A percentile compares a stretch with the other conserved stretches of the same genome.
Conservation (phyloP, 2,888 invertebrate genomes). For the Acleris holmiana region DNA sequence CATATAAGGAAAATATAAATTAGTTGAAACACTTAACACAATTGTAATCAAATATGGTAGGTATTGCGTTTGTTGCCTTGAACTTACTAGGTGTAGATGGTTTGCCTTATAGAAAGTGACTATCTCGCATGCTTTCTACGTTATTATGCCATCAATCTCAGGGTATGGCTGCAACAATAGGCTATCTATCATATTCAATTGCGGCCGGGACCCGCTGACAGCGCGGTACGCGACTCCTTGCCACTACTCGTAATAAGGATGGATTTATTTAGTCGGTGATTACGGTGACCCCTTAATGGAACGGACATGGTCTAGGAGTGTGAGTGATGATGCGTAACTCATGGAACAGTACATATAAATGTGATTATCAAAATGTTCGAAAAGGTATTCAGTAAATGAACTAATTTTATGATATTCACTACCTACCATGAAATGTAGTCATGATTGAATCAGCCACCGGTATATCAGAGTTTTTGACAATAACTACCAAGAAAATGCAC, state of each 20-base stretch:
- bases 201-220: conserved; percentile 44
- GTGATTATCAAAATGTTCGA: too few species aligned
- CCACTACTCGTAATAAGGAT: conserved; percentile 46
- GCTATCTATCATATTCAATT: conserved; percentile 47
- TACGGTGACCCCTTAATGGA: conserved; percentile 42
- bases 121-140: conserved; percentile 41
- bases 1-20: conserved; percentile 7
- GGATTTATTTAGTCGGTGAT: conserved; percentile 48
- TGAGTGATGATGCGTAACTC: conserved; percentile 25
- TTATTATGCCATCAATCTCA: conserved; percentile 45
- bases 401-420: not conserved
- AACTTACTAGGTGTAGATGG: conserved; percentile 6
- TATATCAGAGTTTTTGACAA: conserved; percentile 15
- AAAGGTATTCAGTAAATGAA: too few species aligned
- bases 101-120: conserved; percentile 40
- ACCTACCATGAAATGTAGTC: not conserved
- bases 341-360: not conserved
- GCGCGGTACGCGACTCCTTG: conserved; percentile 44
- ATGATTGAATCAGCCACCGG: not conserved
- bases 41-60: conserved; percentile 12
- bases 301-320: conserved; percentile 31
- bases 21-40: conserved; percentile 1
- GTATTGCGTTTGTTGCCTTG: conserved; percentile 1
- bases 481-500: not conserved
- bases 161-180: conserved; percentile 38